Base-by-base conservation (phyloP, 2,888 invertebrate species). In the Spisula solida region DNA sequence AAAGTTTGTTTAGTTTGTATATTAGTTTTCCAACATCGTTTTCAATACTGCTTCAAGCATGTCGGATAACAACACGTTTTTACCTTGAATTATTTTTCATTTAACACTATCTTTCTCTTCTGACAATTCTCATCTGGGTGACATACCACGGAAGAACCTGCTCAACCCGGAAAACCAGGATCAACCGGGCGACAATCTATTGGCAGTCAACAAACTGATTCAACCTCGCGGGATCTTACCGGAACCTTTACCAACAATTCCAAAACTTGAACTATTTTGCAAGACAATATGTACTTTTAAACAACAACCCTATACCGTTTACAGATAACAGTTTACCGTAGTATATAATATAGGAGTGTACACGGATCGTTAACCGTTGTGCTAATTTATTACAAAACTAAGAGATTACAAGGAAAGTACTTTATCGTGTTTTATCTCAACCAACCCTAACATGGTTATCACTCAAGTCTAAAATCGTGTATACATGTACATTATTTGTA, bases 401-500 rank as follows among this genome's bases (percentile, higher is more conserved):
- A 18, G 29, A 70, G 75, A 75, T 83, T 75, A 83, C 29, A 25
- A 25, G 18, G 51, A 70, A 75, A 48, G 75, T 70, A 83, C 70
- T 47, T 51, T 70, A 70, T 48, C 83, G 83, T 83, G 83, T 83
- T 70, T 83, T 83, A 83, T 83, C 83, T 20, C 18, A 51, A 16
- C 29, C 41, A 75, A 70, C 51, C 51, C n/a, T 70, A 75, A 75
- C 51, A 51, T 51, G 4, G 75, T 29, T 29, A 51, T 31, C 47
- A 83, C 83, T 75, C 70, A 51, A 83, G 51, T 18, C 75, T 48
- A 12, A 83, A 83, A 83, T 70, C 51, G 75, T 75, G 66, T 83
- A 75, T 83, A 83, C 70, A 83, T 83, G 83, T 83, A 83, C 47
- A 83, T 75, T 75, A 48, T 31, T 75, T 75, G 34, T 75, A 34